These are phyloP conservation scores for Monodelphis domestica DNA, from an alignment of 2,797 vertebrate genomes.

Conservation along the genomic window DNA sequence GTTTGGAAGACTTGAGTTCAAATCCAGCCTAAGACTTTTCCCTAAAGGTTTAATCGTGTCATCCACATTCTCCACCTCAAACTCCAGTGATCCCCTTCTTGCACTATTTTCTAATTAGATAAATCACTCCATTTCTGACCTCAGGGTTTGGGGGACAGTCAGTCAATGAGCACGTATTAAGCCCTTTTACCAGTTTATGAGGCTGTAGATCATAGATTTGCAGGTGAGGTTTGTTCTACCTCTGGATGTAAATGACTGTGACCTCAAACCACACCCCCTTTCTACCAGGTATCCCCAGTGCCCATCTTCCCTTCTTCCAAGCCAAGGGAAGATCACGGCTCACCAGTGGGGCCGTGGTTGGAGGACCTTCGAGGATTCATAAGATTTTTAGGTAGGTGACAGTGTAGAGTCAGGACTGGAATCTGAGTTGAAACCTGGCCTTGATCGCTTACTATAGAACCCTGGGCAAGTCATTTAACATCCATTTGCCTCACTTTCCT, in stretches of 20 bases:
- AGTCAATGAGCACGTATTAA: neutral
- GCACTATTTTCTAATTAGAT: neutral
- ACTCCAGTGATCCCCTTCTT: neutral
- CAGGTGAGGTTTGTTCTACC: neutral
- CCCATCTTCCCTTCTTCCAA: neutral
- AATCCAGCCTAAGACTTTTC: neutral
- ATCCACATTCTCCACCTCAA: neutral
- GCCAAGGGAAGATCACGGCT: neutral
- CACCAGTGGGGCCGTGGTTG: too few relatives aligned
- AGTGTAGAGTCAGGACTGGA: too few relatives aligned
- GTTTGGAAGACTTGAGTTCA: neutral
- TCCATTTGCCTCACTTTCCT: too few relatives aligned
- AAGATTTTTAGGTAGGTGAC: too few relatives aligned
- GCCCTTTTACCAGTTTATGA: neutral
- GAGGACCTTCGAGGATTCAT: too few relatives aligned
- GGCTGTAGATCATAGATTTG: neutral
- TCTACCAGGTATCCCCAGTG: neutral
- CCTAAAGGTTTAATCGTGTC: neutral
- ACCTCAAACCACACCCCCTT: neutral
- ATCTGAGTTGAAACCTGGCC: too few relatives aligned
- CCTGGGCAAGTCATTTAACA: too few relatives aligned
- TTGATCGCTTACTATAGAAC: too few relatives aligned
- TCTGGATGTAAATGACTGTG: neutral
- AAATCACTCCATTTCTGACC: neutral
- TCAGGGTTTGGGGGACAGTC: neutral